phyloP scores from a whole-genome alignment of 2,797 vertebrate genomes.

The Acanthiza pusilla region DNA sequence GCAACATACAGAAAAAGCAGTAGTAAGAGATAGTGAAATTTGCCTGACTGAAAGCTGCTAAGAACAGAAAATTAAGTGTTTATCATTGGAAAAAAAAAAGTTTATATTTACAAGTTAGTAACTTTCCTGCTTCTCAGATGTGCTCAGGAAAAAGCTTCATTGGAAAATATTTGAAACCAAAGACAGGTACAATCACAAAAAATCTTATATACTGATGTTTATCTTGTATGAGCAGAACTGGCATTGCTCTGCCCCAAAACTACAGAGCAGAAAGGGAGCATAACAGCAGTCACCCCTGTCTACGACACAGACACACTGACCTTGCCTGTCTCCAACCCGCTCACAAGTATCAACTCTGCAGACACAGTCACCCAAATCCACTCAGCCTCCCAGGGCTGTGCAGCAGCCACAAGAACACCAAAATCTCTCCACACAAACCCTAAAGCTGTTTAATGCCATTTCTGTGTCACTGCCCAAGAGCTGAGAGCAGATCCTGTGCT shows the following conservation, averaged over 20 bases:
- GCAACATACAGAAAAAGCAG: not conserved
- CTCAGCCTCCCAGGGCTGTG: not conserved
- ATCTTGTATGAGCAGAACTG: not conserved
- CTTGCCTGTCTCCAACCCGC: rapidly evolving
- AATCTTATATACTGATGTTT: rapidly evolving
- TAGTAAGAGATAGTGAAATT: not conserved
- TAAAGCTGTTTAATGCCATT: not conserved
- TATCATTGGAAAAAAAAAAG: rapidly evolving
- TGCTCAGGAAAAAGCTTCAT: not conserved
- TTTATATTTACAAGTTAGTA: not conserved
- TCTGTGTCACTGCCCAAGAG: not conserved
- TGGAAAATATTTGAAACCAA: not conserved
- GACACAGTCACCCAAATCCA: not conserved
- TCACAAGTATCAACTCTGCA: not conserved
- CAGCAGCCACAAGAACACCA: rapidly evolving
- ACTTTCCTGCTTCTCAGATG: not conserved
- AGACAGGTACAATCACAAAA: not conserved
- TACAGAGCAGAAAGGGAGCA: not conserved
- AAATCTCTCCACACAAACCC: not conserved
- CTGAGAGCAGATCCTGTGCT: rapidly evolving
- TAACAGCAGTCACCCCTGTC: not conserved
- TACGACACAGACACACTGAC: not conserved
- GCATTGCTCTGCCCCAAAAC: not conserved
- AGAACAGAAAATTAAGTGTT: not conserved
- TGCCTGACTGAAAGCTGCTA: not conserved